Base-by-base conservation (phyloP, 1,140 invertebrate genomes). In the Archivesica marissinica region DNA sequence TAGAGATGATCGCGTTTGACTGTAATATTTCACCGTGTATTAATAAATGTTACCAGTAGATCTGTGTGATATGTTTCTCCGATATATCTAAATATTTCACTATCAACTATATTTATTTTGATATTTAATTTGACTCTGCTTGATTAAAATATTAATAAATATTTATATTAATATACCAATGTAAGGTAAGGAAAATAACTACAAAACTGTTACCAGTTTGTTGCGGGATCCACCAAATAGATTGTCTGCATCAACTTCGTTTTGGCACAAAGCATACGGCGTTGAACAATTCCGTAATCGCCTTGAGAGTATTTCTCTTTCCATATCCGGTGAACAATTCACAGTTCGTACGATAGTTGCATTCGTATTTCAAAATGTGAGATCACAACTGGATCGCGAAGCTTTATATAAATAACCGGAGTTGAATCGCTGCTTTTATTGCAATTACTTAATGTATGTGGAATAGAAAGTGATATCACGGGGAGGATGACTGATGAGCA, bases 201-300 rank as follows among this genome's bases (percentile, higher is more conserved):
- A 56, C 44, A 56, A 56, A 56, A 56, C 23, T 56, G 23, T 72
- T 72, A 72, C 68, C 68, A 41, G 25, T 72, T 72, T 72, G 35
- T n/a, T 30, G 28, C 4, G 50, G 0, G 68, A 47, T 33, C 39
- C 39, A 11, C 35, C 41, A 41, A 33, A 72, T 50, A 47, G 28
- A 33, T 2, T 44, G 2, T 44, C 39, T 13, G 33, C 11, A 20
- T 15, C 50, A 3, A 50, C 9, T 20, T 47, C 28, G 28, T 56
- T 6, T 7, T 17, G 6, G 28, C 20, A 7, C n/a, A 23, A 17
- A 47, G 20, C n/a, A 50, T 33, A 72, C n/a, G 68, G 68, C 20
- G 50, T 9, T 11, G 68, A 47, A 50, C 13, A 50, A 30, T 72
- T 50, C 28, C 68, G 28, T 33, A 33, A 3, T 15, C 38, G 39